Evolutionary conservation across 2,888 invertebrate species (phyloP).

Genomic region (Clepsis dumicolana): DNA sequence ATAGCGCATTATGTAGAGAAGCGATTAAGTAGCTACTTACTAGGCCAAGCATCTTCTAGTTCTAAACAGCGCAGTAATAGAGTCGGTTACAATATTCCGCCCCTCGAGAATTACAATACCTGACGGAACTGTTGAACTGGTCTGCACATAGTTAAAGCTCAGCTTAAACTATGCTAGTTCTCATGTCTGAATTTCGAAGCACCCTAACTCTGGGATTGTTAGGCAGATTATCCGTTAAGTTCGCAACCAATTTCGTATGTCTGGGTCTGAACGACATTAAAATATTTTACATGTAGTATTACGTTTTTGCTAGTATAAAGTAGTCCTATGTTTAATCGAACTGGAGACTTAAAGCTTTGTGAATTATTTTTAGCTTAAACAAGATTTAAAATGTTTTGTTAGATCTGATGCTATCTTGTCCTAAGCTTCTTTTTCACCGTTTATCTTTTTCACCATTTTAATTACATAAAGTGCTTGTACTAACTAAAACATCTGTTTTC

Average conservation of each 20-base stretch:
- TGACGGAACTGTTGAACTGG: constrained; percentile 54
- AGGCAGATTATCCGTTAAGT: constrained; percentile 15
- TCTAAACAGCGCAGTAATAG: not conserved
- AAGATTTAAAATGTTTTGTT: too few relatives aligned
- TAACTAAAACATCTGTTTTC: constrained; percentile 29
- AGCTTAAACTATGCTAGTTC: constrained; percentile 52
- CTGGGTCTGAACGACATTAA: not conserved
- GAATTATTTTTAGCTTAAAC: too few relatives aligned
- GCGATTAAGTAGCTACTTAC: too few relatives aligned
- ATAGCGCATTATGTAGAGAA: not conserved
- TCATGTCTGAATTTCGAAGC: constrained; percentile 58
- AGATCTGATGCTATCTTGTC: too few relatives aligned
- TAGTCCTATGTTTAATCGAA: too few relatives aligned
- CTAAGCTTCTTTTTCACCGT: too few relatives aligned
- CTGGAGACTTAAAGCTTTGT: too few relatives aligned
- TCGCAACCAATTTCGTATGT: not conserved
- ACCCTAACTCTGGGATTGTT: constrained; percentile 49
- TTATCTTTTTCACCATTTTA: not conserved
- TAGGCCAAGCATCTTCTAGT: too few relatives aligned
- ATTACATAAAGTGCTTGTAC: not conserved
- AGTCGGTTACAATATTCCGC: constrained; percentile 19
- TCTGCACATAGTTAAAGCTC: constrained; percentile 56
- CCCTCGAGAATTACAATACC: constrained; percentile 51
- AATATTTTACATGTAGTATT: not conserved
- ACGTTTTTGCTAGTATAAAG: too few relatives aligned